Conservation (phyloP, 64 coral and sea anemone genomes). For the Stylophora pistillata region DNA sequence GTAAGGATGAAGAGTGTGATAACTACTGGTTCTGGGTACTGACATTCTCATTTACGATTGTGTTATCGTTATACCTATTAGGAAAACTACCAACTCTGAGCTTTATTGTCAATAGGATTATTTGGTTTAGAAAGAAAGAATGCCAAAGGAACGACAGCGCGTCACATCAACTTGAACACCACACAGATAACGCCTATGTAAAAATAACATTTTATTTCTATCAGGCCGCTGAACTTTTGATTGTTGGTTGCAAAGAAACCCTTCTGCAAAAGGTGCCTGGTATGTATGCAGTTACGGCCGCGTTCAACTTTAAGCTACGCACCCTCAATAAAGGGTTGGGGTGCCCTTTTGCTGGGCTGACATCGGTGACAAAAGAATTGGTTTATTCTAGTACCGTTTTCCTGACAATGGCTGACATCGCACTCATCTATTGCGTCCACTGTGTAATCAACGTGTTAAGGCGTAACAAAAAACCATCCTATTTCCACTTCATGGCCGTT, state of each 20-base stretch:
- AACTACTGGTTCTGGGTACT: conserved; percentile 36
- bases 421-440: conserved; percentile 24
- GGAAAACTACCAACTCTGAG: neutral
- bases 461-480: conserved; percentile 14
- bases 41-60: conserved; percentile 7
- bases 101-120: neutral
- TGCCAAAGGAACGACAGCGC: neutral
- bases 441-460: neutral
- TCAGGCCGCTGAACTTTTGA: conserved; percentile 55
- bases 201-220: conserved; percentile 72
- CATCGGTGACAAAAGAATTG: conserved; percentile 46
- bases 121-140: conserved; percentile 27
- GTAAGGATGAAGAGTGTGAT: conserved; percentile 4
- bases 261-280: neutral
- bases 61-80: conserved; percentile 2
- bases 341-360: conserved; percentile 55
- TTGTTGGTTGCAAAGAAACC: conserved; percentile 15
- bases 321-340: neutral
- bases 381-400: conserved; percentile 54
- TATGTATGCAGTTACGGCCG: neutral
- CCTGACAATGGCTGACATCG: conserved; percentile 11
- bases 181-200: conserved; percentile 13
- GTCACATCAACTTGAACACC: neutral
- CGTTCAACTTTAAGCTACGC: conserved; percentile 45
- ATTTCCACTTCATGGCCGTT: conserved; percentile 51